Base-by-base conservation (phyloP, 2,113 vertebrate genomes). In the Dolichotis patagonum region DNA sequence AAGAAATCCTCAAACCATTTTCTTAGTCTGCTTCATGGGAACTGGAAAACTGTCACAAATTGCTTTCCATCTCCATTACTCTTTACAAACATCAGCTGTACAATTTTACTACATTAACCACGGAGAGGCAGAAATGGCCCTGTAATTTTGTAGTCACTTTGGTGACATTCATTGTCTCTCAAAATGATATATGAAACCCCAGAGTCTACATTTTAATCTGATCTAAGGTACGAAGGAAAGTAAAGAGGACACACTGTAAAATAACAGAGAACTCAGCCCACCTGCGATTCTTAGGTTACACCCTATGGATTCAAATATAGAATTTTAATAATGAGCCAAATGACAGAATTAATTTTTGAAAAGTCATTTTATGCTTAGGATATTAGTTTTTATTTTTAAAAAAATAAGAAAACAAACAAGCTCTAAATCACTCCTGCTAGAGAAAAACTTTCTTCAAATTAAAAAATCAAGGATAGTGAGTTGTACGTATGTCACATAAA, bases 41-140 rank as follows among this genome's bases (percentile, higher is more conserved):
- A 97, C 35, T 24, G 86, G 49, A 97, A 96, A 84, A 85, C 41
- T 80, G 56, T 96, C 77, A 75, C 88, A 88, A 52, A 88, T 43
- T 83, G 77, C 85, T 96, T 97, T 92, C 82, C 77, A 78, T 90
- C 90, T 82, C 75, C 80, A 67, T 28, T 17, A 26, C 49, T 96
- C 92, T 94, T 95, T 95, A 95, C 54, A 73, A 95, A 96, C 38
- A 96, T 96, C 97, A 96, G 85, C 87, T 65, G 30, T 80, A 95
- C 60, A 30, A 92, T 96, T 94, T 97, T 77, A 93, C 67, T 16
- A 56, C 81, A 43, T 95, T 95, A 94, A 92, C 91, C 9, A 1
- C 3, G 87, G 92, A 86, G 28, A 96, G 75, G 58, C 85, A 80
- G 78, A 94, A 52, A 87, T 26, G 43, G 86, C 62, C 84, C 88